Base-by-base conservation (phyloP, 2,888 invertebrate genomes). In the Callinectes sapidus region DNA sequence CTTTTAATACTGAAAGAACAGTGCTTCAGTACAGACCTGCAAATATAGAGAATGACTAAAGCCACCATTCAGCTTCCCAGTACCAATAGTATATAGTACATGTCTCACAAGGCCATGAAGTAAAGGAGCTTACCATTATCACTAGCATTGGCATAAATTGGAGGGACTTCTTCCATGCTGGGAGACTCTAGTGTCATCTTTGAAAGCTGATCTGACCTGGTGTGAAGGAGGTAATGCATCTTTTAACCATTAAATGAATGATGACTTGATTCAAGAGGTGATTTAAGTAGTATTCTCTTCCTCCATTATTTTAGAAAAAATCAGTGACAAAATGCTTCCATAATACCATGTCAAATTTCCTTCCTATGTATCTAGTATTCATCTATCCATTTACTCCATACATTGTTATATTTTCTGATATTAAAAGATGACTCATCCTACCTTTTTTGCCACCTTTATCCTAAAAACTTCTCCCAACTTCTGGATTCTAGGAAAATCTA, bases 121-220 rank as follows among this genome's bases (percentile, higher is more conserved):
- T 35, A 16, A 32, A 81, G 81, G 28, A 54, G 18, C 23, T 89
- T 89, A 89, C 89, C 89, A 89, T 89, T 86, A 89, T 61, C 89
- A 85, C 32, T 77, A 28, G 39, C 85, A 87, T 71, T 66, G 14
- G 39, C 88, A 86, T 18, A 35, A 48, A 92, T 85, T 32, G 90
- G 87, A 87, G 91, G 87, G 54, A 87, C n/a, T 91, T 91, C 91
- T 39, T 93, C 93, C 71, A 66, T 91, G 87, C 91, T 89, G 10
- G 94, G 94, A 48, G 94, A 94, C 90, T 94, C 94, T 18, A 94
- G 81, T 35, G 86, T 93, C 92, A 94, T 66, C 81, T 90, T 85
- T 39, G 94, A 94, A 28, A 94, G 87, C 71, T 93, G 94, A 16
- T 93, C 92, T 66, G 94, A 92, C 77, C 94, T 94, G 93, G 42